Evolutionary conservation across 2,888 invertebrate genomes (phyloP).

Genomic region (Opisthograptis luteolata): DNA sequence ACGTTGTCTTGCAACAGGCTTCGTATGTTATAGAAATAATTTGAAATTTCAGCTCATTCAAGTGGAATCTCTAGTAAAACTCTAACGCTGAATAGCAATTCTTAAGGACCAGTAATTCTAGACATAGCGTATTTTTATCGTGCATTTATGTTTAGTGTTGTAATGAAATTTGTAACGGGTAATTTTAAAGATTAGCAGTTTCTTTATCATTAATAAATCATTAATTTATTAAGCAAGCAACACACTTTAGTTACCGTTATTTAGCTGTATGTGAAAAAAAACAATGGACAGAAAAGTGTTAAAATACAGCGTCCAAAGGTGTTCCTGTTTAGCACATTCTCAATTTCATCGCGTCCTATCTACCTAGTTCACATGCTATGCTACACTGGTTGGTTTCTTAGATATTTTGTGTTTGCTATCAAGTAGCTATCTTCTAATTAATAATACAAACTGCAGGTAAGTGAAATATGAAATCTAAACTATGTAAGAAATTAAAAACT

Average conservation of each 20-base stretch:
- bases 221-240: slow-evolving; percentile 28
- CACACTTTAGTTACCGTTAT: slow-evolving; percentile 10
- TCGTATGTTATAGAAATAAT: neutral
- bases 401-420: slow-evolving; percentile 5
- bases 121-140: no score
- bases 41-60: no score
- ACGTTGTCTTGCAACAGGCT: slow-evolving; percentile 49
- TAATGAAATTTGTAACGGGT: no score
- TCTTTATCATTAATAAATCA: no score
- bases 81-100: no score
- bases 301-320: slow-evolving; percentile 21
- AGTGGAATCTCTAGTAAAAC: no score
- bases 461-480: slow-evolving; percentile 8
- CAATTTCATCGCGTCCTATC: slow-evolving; percentile 25
- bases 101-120: no score
- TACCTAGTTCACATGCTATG: slow-evolving; percentile 26
- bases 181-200: no score
- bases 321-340: slow-evolving; percentile 38
- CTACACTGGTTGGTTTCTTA: neutral
- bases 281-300: slow-evolving; percentile 30
- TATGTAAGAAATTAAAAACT: slow-evolving; percentile 23
- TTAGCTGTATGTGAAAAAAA: slow-evolving; percentile 15
- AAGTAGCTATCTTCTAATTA: slow-evolving; percentile 2
- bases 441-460: slow-evolving; percentile 4
- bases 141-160: no score